Evolutionary conservation across 2,888 invertebrate species (phyloP), one percentile per base, ranked within the genome.

Genomic region (Alsophila aescularia): DNA sequence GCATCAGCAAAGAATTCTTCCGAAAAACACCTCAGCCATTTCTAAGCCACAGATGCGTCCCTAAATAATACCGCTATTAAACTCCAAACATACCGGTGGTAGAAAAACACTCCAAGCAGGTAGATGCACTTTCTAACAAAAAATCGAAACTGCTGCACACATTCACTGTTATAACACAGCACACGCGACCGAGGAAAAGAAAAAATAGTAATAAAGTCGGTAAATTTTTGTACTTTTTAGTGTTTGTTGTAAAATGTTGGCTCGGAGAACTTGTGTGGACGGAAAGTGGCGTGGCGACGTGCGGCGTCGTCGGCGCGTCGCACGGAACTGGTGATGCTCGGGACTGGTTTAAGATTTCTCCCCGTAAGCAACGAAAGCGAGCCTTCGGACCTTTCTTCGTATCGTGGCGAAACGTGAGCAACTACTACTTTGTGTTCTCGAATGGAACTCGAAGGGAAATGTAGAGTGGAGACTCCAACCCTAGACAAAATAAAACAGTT

Each of bases 351-450:
- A 79, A 83, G 90, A 90, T 90, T 90, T 90, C 90, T 90, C 90
- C 88, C 88, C 87, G 88, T 87, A 85, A 85, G 85, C 89, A 89
- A 82, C 86, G 90, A 89, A 90, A 90, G 87, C 89, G 80, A 87
- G 84, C 85, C 83, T 83, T 75, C 74, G 67, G 78, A 77, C 86
- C 87, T 89, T 90, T 90, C 89, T 87, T 90, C 79, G 78, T 74
- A 70, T 79, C 73, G 79, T 80, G 81, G 83, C 85, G 79, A 81
- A 83, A 84, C 80, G 79, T 78, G 77, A 75, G 65, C 71, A 66
- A 60, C n/a, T n/a, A 61, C 55, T 85, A 88, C 87, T 68, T 72
- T 31, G 18, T 35, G 56, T 69, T 73, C 74, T 77, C 79, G 73
- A 70, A 62, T 27, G 42, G 24, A 41, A 29, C 12, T 36, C 14